phyloP scores from a whole-genome alignment of 2,113 vertebrate species.

The Paracanthobrama guichenoti region DNA sequence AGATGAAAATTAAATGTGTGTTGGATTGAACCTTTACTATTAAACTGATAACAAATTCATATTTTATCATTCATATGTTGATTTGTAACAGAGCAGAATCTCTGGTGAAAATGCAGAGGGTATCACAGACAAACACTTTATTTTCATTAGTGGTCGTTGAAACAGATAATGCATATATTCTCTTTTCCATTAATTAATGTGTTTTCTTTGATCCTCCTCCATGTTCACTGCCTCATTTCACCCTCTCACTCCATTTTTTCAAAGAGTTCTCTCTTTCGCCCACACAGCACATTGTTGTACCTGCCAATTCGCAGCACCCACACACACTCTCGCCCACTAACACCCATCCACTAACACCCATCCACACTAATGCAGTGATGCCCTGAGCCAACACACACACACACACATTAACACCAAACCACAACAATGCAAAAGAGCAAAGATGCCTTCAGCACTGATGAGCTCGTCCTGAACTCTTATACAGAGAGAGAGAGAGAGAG shows the following conservation, averaged over 20 bases:
- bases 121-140: neutral
- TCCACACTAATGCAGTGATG: conserved; percentile 45
- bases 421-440: neutral
- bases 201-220: conserved; percentile 22
- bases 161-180: neutral
- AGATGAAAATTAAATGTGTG: neutral
- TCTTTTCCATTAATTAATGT: conserved; percentile 4
- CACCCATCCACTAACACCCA: conserved; percentile 51
- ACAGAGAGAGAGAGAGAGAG: too few species aligned
- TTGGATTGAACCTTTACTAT: neutral
- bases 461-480: neutral
- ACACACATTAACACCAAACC: neutral
- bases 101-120: neutral
- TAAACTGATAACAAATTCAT: neutral
- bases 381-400: neutral
- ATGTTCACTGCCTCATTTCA: conserved; percentile 11
- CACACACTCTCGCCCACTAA: conserved; percentile 54
- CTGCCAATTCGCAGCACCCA: conserved; percentile 27
- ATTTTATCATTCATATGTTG: neutral
- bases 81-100: neutral
- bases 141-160: neutral
- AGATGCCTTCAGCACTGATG: neutral
- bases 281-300: neutral
- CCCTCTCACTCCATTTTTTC: conserved; percentile 17
- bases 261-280: conserved; percentile 18